A percentile compares a stretch with the other conserved stretches of the same genome.
Evolutionary conservation across 2,797 vertebrate genomes (phyloP).

Genomic region (Nannoperca australis): DNA sequence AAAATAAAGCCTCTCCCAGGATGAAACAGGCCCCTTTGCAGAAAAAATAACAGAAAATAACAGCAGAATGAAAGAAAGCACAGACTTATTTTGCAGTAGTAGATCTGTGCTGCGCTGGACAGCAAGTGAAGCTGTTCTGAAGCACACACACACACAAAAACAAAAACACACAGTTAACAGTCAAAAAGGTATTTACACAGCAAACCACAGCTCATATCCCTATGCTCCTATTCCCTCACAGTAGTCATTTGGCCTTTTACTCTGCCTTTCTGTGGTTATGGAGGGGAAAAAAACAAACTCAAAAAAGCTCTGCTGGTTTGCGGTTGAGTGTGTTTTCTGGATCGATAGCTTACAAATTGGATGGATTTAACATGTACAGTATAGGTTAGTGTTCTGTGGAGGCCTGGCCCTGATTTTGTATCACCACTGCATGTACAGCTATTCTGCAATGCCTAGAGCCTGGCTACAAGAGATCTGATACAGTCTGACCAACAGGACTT

Average conservation of each 20-base stretch:
- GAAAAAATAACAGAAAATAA: conserved; percentile 34
- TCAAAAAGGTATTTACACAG: conserved; percentile 55
- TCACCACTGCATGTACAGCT: conserved; percentile 23
- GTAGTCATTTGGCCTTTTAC: conserved; percentile 60
- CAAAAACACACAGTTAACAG: conserved; percentile 30
- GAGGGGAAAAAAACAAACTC: neutral
- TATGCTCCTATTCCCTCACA: conserved; percentile 32
- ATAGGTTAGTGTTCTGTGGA: conserved; percentile 48
- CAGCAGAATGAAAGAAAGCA: conserved; percentile 48
- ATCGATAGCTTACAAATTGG: conserved; percentile 72
- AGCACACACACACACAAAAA: conserved; percentile 12
- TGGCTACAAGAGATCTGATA: conserved; percentile 50
- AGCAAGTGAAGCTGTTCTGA: conserved; percentile 12
- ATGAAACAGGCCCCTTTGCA: conserved; percentile 58
- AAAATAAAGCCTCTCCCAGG: conserved; percentile 63
- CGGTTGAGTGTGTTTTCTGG: conserved; percentile 56
- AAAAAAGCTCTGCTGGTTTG: conserved; percentile 42
- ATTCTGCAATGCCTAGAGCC: conserved; percentile 32
- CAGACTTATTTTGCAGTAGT: conserved; percentile 38
- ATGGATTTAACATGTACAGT: conserved; percentile 62
- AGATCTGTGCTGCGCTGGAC: conserved; percentile 6
- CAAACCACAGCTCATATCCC: conserved; percentile 51
- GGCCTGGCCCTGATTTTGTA: conserved; percentile 51
- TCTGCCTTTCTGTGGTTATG: conserved; percentile 53
- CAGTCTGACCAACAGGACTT: conserved; percentile 38